These are phyloP conservation scores for Dasyprocta punctata DNA, from an alignment of 2,113 vertebrate genomes.

Conservation along the genomic window DNA sequence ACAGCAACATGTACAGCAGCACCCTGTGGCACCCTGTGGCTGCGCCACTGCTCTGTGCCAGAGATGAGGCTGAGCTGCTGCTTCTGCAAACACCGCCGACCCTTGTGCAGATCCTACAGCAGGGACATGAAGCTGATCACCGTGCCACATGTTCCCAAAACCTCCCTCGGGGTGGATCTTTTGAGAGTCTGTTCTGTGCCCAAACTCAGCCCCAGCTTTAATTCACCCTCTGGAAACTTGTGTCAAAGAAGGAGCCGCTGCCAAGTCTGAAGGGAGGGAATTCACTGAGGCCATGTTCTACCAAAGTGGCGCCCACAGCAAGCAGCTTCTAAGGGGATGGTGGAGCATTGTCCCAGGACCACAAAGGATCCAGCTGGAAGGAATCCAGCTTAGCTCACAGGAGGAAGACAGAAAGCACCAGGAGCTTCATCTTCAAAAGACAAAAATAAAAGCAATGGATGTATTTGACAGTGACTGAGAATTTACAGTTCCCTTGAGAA, in stretches of 20 bases:
- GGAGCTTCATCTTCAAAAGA: not conserved
- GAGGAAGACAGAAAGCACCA: not conserved
- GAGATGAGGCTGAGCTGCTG: not conserved
- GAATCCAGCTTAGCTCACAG: not conserved
- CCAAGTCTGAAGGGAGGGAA: not conserved
- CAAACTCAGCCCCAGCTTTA: not conserved
- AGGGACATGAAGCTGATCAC: too few relatives aligned
- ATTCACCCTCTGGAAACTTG: not conserved
- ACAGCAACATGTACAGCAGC: not conserved
- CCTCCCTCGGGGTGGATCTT: too few relatives aligned
- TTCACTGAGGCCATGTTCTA: not conserved
- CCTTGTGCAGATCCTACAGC: not conserved
- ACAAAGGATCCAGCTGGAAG: not conserved
- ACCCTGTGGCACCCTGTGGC: rapidly evolving
- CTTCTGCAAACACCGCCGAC: not conserved
- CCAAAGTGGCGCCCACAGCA: not conserved
- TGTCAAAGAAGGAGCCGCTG: not conserved
- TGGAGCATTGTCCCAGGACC: not conserved
- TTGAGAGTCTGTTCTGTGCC: too few relatives aligned
- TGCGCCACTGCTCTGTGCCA: not conserved
- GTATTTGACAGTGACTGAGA: not conserved
- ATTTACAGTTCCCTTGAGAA: constrained; percentile 27
- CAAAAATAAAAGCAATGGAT: not conserved
- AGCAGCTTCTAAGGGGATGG: not conserved
- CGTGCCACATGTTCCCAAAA: not conserved